Evolutionary conservation across 2,797 vertebrate genomes (phyloP), one percentile per base, ranked within the genome.

Genomic region (Remorina albescens): DNA sequence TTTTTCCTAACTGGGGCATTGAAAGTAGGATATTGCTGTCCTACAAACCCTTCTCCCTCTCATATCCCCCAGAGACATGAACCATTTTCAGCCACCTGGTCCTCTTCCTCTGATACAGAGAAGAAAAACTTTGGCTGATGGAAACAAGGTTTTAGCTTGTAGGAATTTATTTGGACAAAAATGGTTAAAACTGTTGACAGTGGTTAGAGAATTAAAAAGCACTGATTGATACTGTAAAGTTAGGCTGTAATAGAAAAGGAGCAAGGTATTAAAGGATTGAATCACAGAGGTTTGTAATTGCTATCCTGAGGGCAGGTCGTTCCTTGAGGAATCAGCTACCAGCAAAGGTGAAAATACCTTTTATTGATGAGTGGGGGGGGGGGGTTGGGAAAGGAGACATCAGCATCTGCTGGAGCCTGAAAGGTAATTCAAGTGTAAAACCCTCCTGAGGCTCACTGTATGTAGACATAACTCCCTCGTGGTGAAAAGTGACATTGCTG

Each of bases 1-100:
- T 92, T 90, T 80, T 87, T 86, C 81, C 86, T 92, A 95, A 95
- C 83, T 95, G 90, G 95, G 95, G 76, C 94, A 94, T 71, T 84
- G 92, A 94, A 95, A 95, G 92, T 95, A 95, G 94, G 93, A 95
- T 95, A 93, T 88, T 74, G 92, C 92, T 94, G 95, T 93, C 94
- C 94, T 95, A 95, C 88, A 95, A 95, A 95, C 88, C 87, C 80
- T 73, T 79, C 90, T 74, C 71, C 39, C 68, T 76, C 76, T 67
- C 82, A 41, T 73, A 71, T 28, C 73, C 93, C 90, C 92, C 53
- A 34, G 94, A 94, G 94, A 94, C 88, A 23, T 93, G 93, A 92
- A 92, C 94, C 90, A 95, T 91, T 95, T 95, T 91, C 93, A 92
- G 89, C 93, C 93, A 94, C 90, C 93, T 94, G 93, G 93, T 88